Evolutionary conservation across 2,888 invertebrate species (phyloP).

Genomic region (Meliscaeva auricollis): DNA sequence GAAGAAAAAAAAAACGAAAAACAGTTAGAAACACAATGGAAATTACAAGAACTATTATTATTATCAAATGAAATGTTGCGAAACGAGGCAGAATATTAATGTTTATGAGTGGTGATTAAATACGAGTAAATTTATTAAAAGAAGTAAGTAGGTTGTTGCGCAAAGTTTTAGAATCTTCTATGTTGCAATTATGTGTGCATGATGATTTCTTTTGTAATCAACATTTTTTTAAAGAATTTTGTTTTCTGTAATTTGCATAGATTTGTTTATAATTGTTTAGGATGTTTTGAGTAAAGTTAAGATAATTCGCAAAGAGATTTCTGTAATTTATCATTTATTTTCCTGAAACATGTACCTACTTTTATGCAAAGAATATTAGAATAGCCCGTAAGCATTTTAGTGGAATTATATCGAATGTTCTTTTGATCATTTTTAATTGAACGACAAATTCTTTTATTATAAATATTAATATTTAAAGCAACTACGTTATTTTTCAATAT

Average conservation of each 20-base stretch:
- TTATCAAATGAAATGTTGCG: slow-evolving; percentile 69
- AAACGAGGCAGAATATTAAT: slow-evolving; percentile 55
- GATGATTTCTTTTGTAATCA: slow-evolving; percentile 49
- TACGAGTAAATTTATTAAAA: slow-evolving; percentile 6
- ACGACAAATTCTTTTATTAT: too few relatives aligned
- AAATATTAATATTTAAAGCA: too few relatives aligned
- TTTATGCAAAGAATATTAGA: too few relatives aligned
- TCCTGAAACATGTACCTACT: too few relatives aligned
- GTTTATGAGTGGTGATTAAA: slow-evolving; percentile 67
- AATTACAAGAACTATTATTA: not conserved
- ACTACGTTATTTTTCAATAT: too few relatives aligned
- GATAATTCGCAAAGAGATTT: too few relatives aligned
- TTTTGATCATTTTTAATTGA: too few relatives aligned
- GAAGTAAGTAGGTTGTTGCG: slow-evolving; percentile 30
- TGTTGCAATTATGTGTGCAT: slow-evolving; percentile 49
- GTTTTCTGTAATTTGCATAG: not conserved
- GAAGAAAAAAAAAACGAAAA: slow-evolving; percentile 35
- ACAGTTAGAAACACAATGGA: slow-evolving; percentile 65
- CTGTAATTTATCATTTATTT: too few relatives aligned
- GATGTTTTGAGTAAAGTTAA: not conserved
- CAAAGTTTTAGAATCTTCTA: slow-evolving; percentile 8
- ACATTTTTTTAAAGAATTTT: slow-evolving; percentile 9
- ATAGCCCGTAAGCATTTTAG: too few relatives aligned
- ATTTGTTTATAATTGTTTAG: not conserved
- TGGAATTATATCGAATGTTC: too few relatives aligned